phyloP scores from a whole-genome alignment of 2,797 vertebrate species.

The Lepilemur ruficaudatus region DNA sequence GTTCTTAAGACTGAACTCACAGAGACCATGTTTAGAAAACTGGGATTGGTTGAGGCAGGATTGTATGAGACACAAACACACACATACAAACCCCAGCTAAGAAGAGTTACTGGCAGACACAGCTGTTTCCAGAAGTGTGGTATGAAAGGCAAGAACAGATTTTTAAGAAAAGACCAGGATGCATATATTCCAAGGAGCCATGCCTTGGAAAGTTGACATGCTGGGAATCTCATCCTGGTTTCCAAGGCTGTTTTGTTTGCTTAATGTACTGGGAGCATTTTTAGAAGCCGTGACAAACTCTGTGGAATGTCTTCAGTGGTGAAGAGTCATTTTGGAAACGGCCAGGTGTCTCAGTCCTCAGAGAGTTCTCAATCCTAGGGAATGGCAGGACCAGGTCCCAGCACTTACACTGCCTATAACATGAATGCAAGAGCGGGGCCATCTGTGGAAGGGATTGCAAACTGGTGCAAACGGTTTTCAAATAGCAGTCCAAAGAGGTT shows the following conservation, averaged over 20 bases:
- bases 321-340: not conserved
- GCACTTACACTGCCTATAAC: not conserved
- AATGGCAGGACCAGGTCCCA: not conserved
- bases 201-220: not conserved
- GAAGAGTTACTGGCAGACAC: not conserved
- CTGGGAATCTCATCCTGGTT: not conserved
- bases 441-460: not conserved
- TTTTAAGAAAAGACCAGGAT: not conserved
- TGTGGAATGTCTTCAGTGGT: not conserved
- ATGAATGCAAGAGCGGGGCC: not conserved
- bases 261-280: not conserved
- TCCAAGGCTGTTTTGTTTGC: not conserved
- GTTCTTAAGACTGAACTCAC: slow-evolving; percentile 48
- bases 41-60: not conserved
- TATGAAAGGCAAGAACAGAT: not conserved
- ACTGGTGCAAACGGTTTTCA: not conserved
- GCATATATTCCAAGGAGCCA: not conserved
- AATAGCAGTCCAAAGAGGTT: not conserved
- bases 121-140: not conserved
- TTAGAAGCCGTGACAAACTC: not conserved
- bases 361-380: not conserved
- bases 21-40: slow-evolving; percentile 59
- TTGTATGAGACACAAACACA: not conserved
- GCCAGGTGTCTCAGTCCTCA: not conserved
- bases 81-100: not conserved